These are phyloP conservation scores for Drosophila austrosaltans DNA, from an alignment of 2,888 invertebrate species.

Conservation along the genomic window DNA sequence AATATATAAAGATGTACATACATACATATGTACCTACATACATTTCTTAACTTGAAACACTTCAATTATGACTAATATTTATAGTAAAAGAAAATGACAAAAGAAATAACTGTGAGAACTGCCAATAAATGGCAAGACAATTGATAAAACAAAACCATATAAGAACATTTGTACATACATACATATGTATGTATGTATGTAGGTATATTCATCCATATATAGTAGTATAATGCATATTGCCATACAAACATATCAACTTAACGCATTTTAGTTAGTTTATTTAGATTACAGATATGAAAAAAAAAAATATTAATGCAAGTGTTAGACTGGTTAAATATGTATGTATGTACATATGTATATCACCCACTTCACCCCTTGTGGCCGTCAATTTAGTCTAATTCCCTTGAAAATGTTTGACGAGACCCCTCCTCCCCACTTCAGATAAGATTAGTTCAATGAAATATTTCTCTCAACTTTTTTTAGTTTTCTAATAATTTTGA, in stretches of 20 bases:
- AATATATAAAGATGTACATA: background rate
- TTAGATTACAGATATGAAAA: no score
- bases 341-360: background rate
- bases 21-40: no score
- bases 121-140: background rate
- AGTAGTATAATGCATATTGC: no score
- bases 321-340: background rate
- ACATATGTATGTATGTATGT: no score
- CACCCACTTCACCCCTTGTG: background rate
- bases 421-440: background rate
- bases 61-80: background rate
- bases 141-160: background rate
- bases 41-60: background rate
- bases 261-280: no score
- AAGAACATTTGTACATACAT: background rate
- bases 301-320: background rate
- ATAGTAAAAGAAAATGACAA: background rate
- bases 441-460: constrained; percentile 12
- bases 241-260: no score
- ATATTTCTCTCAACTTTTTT: background rate
- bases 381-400: no score
- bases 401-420: constrained; percentile 11
- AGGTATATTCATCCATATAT: background rate
- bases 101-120: background rate
- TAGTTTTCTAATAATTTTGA: no score